Percentiles rank a stretch among this genome's conserved stretches.
phyloP scores from a whole-genome alignment of 2,113 vertebrate genomes.

The Urocynchramus pylzowi region DNA sequence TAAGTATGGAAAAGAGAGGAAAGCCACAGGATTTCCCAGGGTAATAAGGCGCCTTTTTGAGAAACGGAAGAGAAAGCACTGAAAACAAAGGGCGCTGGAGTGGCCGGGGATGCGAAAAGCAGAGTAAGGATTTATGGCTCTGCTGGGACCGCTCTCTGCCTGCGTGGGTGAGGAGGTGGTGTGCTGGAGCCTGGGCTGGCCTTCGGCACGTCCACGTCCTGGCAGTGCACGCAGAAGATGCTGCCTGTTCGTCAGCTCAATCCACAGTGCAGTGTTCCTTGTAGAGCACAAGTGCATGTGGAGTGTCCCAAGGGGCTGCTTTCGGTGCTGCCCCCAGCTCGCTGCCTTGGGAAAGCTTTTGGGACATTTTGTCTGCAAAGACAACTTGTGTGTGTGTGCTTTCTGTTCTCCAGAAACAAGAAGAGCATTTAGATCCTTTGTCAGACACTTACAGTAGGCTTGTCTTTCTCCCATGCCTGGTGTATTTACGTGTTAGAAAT shows the following conservation, averaged over 20 bases:
- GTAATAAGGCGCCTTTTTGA: not conserved
- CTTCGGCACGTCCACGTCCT: not conserved
- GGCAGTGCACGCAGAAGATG: not conserved
- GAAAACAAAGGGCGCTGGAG: not conserved
- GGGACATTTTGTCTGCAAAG: not conserved
- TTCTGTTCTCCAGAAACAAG: not conserved
- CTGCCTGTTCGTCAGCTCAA: not conserved
- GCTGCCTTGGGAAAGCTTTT: not conserved
- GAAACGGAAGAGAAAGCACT: not conserved
- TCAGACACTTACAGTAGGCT: not conserved
- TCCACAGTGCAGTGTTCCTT: not conserved
- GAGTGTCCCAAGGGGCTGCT: not conserved
- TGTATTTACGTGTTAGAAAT: not conserved
- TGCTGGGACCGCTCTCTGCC: not conserved
- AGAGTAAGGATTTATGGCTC: not conserved
- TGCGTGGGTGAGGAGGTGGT: not conserved
- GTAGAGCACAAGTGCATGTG: not conserved
- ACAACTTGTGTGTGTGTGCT: not conserved
- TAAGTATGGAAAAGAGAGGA: not conserved
- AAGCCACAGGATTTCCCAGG: conserved; percentile 26
- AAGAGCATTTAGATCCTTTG: not conserved
- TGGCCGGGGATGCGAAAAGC: not conserved
- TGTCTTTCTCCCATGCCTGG: not conserved
- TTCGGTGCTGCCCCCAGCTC: not conserved
- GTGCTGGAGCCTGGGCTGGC: not conserved